Conservation (phyloP, 1,140 invertebrate genomes). For the Nilaparvata lugens region DNA sequence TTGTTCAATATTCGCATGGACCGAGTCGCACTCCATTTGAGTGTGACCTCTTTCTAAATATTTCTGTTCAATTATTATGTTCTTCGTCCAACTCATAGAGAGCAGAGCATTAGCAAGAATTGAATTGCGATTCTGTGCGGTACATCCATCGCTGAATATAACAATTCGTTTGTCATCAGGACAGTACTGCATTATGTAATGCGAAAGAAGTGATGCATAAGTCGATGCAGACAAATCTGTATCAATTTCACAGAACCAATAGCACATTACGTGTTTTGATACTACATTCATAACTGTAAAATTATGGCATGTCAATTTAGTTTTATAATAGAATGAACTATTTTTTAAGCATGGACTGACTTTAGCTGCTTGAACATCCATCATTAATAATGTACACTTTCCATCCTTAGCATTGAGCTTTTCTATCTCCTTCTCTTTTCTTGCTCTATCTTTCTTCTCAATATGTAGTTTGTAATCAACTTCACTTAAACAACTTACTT, state of each 20-base stretch:
- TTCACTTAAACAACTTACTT: slow-evolving; percentile 21
- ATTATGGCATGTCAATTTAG: slow-evolving; percentile 36
- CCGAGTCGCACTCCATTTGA: slow-evolving; percentile 35
- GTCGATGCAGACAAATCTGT: slow-evolving; percentile 33
- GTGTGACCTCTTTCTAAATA: slow-evolving; percentile 36
- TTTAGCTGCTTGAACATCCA: slow-evolving; percentile 36
- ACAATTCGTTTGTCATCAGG: slow-evolving; percentile 15
- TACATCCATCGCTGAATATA: slow-evolving; percentile 30
- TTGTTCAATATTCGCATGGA: too few relatives aligned
- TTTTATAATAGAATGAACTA: slow-evolving; percentile 37
- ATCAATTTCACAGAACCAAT: slow-evolving; percentile 37
- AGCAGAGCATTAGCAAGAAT: slow-evolving; percentile 31
- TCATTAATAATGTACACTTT: slow-evolving; percentile 25
- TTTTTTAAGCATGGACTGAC: slow-evolving; percentile 31
- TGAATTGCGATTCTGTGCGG: slow-evolving; percentile 31
- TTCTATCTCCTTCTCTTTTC: slow-evolving; percentile 25
- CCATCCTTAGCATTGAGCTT: slow-evolving; percentile 22
- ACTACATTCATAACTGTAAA: slow-evolving; percentile 37
- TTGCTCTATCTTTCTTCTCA: slow-evolving; percentile 22
- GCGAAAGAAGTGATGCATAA: slow-evolving; percentile 32
- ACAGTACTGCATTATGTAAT: slow-evolving; percentile 26
- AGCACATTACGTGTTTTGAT: slow-evolving; percentile 29
- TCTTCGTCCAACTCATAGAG: slow-evolving; percentile 10
- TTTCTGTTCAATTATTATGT: slow-evolving; percentile 33
- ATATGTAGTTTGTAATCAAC: slow-evolving; percentile 24